Evolutionary conservation across 1,140 invertebrate species (phyloP).

Genomic region (Trichonephila clavipes): DNA sequence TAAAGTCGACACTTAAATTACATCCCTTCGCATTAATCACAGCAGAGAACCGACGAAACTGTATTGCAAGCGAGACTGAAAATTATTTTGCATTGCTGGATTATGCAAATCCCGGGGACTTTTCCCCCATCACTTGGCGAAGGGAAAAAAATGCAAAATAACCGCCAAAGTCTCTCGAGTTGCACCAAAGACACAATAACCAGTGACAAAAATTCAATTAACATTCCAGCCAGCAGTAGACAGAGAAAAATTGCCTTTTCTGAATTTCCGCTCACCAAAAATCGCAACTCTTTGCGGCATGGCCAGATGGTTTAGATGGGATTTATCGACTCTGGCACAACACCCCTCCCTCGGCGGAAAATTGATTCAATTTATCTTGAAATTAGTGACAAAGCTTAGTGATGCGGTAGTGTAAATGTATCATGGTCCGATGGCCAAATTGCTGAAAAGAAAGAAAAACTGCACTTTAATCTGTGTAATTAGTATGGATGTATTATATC

Average conservation of each 20-base stretch:
- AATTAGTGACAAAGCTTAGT: slow-evolving; percentile 19
- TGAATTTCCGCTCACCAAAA: neutral
- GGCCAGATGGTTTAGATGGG: slow-evolving; percentile 29
- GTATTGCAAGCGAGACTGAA: neutral
- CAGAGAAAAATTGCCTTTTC: slow-evolving; percentile 32
- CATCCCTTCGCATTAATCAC: neutral
- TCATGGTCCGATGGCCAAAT: neutral
- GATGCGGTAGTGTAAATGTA: neutral
- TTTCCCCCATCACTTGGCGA: neutral
- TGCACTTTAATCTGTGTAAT: neutral
- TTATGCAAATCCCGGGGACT: slow-evolving; percentile 11
- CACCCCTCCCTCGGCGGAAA: neutral
- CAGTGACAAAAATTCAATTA: slow-evolving; percentile 49
- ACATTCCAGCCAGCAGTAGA: slow-evolving; percentile 17
- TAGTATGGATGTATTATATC: neutral
- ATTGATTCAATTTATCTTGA: slow-evolving; percentile 34
- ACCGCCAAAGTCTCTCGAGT: neutral
- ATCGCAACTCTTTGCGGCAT: slow-evolving; percentile 4
- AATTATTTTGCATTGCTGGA: neutral
- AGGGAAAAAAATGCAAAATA: neutral
- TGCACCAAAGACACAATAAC: neutral
- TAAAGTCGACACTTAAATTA: neutral
- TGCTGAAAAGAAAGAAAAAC: neutral
- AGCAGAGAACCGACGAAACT: too few relatives aligned
- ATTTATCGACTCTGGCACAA: slow-evolving; percentile 9